Conservation (phyloP, 2,888 invertebrate genomes). For the Mesorhabditis belari region DNA sequence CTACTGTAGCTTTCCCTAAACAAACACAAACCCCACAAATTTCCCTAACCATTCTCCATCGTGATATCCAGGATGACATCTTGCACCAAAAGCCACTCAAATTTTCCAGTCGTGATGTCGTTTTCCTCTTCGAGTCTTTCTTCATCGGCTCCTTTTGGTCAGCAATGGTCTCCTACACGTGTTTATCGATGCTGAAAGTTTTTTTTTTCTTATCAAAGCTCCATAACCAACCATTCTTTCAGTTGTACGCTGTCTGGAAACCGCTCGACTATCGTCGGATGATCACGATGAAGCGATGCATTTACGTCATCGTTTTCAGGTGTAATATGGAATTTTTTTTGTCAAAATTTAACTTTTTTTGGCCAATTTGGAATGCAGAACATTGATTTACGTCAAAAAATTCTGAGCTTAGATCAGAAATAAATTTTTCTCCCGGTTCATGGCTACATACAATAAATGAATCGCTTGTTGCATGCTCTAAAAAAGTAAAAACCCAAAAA, state of each 20-base stretch:
- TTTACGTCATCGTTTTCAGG: constrained; percentile 43
- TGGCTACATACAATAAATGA: too few relatives aligned
- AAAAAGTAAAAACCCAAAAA: too few relatives aligned
- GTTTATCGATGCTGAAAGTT: constrained; percentile 36
- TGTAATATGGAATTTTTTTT: constrained; percentile 5
- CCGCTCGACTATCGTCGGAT: constrained; percentile 45
- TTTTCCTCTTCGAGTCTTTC: constrained; percentile 40
- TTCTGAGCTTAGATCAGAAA: too few relatives aligned
- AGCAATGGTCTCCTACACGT: constrained; percentile 41
- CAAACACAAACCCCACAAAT: neutral
- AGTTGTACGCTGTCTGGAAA: constrained; percentile 42
- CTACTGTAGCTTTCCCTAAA: neutral
- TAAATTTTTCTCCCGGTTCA: too few relatives aligned
- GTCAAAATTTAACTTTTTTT: too few relatives aligned
- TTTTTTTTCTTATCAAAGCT: neutral
- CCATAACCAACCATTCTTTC: neutral
- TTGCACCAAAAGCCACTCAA: neutral
- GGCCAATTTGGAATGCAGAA: too few relatives aligned
- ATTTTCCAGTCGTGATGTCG: constrained; percentile 39
- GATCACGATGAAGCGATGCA: constrained; percentile 45
- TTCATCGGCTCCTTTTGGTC: constrained; percentile 46
- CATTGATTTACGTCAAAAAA: too few relatives aligned
- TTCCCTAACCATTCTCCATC: too few relatives aligned
- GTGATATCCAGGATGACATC: neutral
- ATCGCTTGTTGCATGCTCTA: too few relatives aligned